These are phyloP conservation scores for Athetis lepigone DNA, from an alignment of 2,888 invertebrate species.

Conservation along the genomic window DNA sequence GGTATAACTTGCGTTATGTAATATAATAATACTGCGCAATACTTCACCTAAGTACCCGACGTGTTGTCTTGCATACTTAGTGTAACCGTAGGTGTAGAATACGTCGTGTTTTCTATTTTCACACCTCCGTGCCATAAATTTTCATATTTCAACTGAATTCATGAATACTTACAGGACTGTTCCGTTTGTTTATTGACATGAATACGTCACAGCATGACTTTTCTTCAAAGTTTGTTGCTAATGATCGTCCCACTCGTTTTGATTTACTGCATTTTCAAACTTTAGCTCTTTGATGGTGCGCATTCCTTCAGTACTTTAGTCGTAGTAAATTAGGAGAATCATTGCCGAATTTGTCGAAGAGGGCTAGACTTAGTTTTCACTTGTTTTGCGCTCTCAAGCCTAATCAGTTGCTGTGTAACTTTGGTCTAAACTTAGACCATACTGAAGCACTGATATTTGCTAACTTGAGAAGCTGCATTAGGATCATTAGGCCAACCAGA, in stretches of 20 bases:
- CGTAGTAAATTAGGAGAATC: conserved; percentile 19
- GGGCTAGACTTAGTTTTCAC: neutral
- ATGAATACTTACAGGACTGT: conserved; percentile 30
- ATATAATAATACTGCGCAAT: conserved; percentile 56
- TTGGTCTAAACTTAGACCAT: neutral
- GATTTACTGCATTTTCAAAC: conserved; percentile 26
- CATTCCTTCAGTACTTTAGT: conserved; percentile 33
- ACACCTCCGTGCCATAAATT: conserved; percentile 26
- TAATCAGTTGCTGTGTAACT: neutral
- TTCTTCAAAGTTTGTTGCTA: conserved; percentile 45
- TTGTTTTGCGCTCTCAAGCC: neutral
- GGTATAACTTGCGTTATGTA: conserved; percentile 41
- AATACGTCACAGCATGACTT: conserved; percentile 47
- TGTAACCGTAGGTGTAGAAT: conserved; percentile 8
- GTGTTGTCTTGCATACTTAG: conserved; percentile 30
- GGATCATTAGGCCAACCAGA: conserved; percentile 32
- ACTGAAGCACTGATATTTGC: neutral
- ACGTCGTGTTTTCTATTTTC: conserved; percentile 38
- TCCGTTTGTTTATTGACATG: conserved; percentile 41
- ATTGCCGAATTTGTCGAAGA: neutral
- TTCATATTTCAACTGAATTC: conserved; percentile 25
- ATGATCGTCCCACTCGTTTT: conserved; percentile 39
- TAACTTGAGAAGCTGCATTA: conserved; percentile 7
- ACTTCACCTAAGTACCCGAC: conserved; percentile 23
- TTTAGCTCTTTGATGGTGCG: conserved; percentile 7